Percentiles rank a stretch among this genome's conserved stretches.
Evolutionary conservation across 2,797 vertebrate species (phyloP).

Genomic region (Acipenser ruthenus): DNA sequence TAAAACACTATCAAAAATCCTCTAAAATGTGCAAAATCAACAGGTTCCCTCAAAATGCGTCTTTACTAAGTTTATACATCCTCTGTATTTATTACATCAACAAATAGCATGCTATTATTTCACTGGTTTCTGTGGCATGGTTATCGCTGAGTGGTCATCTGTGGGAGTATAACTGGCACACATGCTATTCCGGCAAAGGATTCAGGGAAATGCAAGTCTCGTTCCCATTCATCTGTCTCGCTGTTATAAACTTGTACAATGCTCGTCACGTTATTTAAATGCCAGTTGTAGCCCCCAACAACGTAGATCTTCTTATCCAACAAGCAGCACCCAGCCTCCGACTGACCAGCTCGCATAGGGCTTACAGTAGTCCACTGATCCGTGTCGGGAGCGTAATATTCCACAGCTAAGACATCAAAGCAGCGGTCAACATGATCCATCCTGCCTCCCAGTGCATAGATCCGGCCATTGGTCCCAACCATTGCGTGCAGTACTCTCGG

Average conservation of each 20-base stretch:
- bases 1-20: no score
- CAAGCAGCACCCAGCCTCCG: constrained; percentile 86
- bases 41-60: no score
- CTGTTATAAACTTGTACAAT: constrained; percentile 95
- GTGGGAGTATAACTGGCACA: constrained; percentile 76
- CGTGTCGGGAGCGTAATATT: constrained; percentile 79
- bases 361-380: constrained; percentile 94
- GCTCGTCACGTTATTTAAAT: constrained; percentile 93
- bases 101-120: no score
- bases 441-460: constrained; percentile 86
- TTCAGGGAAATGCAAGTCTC: constrained; percentile 91
- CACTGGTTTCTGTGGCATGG: neutral
- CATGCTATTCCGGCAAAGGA: constrained; percentile 90
- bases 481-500: constrained; percentile 88
- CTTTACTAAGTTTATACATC: no score
- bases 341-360: constrained; percentile 90
- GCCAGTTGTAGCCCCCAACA: constrained; percentile 94
- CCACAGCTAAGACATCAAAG: constrained; percentile 85
- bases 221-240: constrained; percentile 88
- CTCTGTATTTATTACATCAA: no score
- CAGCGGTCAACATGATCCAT: constrained; percentile 96
- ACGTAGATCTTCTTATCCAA: constrained; percentile 84
- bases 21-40: no score
- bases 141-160: constrained; percentile 62
- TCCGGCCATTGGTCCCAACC: constrained; percentile 60